These are phyloP conservation scores for Triplophysa dalaica DNA, from an alignment of 2,113 vertebrate species.

Conservation along the genomic window DNA sequence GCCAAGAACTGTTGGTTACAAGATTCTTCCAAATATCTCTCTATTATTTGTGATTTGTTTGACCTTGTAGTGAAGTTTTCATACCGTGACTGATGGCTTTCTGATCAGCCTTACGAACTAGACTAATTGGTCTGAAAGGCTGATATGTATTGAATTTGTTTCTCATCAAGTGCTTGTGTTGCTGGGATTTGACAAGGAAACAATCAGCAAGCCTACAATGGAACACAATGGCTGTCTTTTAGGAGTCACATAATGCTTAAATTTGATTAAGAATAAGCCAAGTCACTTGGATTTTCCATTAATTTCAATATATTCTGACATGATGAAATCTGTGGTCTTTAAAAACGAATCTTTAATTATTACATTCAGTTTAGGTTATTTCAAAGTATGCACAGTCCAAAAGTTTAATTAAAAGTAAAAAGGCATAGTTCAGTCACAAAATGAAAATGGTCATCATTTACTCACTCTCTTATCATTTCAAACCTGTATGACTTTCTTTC, in stretches of 20 bases:
- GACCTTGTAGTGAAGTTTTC: constrained; percentile 30
- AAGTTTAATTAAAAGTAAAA: neutral
- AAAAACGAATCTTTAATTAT: neutral
- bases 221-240: neutral
- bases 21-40: no score
- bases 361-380: neutral
- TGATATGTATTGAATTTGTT: constrained; percentile 27
- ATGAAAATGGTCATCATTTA: no score
- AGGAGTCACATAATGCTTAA: neutral
- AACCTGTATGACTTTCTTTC: no score
- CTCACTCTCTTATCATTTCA: no score
- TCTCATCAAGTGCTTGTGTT: constrained; percentile 12
- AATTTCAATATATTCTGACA: constrained; percentile 2
- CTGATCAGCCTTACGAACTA: neutral
- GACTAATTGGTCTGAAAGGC: constrained; percentile 15
- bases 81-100: constrained; percentile 31
- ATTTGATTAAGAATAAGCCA: constrained; percentile 13
- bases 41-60: constrained; percentile 15
- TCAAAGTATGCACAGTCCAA: neutral
- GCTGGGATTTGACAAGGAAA: constrained; percentile 17
- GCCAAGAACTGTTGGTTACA: no score
- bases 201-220: neutral
- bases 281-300: constrained; percentile 13
- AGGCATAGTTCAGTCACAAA: no score
- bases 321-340: neutral